Conservation (phyloP, 1,140 invertebrate species). For the Agraylea sexmaculata region DNA sequence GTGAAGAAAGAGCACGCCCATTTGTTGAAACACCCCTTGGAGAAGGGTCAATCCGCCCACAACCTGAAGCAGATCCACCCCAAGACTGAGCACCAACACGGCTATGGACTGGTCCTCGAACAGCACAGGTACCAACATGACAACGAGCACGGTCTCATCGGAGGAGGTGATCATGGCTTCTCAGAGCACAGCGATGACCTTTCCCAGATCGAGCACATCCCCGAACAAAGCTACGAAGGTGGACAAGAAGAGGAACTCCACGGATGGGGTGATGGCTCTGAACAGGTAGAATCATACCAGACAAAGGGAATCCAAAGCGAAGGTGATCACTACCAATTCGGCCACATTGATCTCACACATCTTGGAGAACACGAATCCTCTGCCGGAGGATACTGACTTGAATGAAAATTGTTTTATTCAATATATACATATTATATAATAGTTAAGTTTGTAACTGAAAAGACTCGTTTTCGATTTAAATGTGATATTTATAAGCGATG, state of each 20-base stretch:
- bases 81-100: constrained; percentile 43
- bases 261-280: constrained; percentile 7
- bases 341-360: constrained; percentile 11
- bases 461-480: too few species aligned
- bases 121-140: constrained; percentile 43
- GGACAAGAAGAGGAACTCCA: constrained; percentile 11
- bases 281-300: constrained; percentile 13
- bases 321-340: constrained; percentile 11
- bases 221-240: constrained; percentile 9
- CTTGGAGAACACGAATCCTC: constrained; percentile 12
- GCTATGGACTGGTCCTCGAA: constrained; percentile 43
- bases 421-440: too few species aligned
- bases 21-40: constrained; percentile 46
- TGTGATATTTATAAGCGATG: too few species aligned
- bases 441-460: too few species aligned
- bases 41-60: constrained; percentile 46
- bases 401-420: too few species aligned
- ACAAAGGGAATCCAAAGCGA: constrained; percentile 9
- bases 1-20: constrained; percentile 52
- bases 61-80: constrained; percentile 46
- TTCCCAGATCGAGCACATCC: constrained; percentile 23
- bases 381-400: constrained; percentile 13
- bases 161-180: constrained; percentile 27
- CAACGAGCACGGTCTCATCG: constrained; percentile 35
- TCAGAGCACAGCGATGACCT: constrained; percentile 26